Evolutionary conservation across 2,113 vertebrate genomes (phyloP).

Genomic region (Natator depressus): DNA sequence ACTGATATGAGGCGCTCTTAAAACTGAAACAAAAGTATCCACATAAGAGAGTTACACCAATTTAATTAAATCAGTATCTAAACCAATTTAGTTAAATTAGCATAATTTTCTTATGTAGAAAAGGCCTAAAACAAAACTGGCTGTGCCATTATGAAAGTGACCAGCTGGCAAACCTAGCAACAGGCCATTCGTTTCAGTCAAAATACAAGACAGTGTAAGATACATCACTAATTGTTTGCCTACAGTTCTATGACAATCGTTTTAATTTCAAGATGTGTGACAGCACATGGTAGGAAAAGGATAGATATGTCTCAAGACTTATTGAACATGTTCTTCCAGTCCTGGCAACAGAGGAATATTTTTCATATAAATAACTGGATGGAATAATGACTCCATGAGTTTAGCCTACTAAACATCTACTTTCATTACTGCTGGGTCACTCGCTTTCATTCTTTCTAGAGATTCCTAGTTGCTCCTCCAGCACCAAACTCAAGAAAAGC

Average conservation of each 20-base stretch:
- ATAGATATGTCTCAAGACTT: neutral
- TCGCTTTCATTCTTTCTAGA: neutral
- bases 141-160: neutral
- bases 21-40: neutral
- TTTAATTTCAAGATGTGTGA: neutral
- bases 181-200: neutral
- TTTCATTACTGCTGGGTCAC: neutral
- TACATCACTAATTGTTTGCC: neutral
- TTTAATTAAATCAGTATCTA: neutral
- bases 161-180: neutral
- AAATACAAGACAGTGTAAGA: neutral
- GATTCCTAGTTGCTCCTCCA: neutral
- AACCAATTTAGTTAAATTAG: neutral
- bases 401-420: neutral
- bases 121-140: neutral
- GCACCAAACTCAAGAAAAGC: neutral
- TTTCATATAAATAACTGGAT: rapidly evolving
- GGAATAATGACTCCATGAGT: neutral
- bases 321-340: neutral
- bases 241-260: neutral
- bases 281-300: neutral
- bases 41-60: neutral
- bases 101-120: neutral
- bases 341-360: neutral
- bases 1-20: neutral